Evolutionary conservation across 2,797 vertebrate genomes (phyloP).

Genomic region (Bradypodion pumilum): DNA sequence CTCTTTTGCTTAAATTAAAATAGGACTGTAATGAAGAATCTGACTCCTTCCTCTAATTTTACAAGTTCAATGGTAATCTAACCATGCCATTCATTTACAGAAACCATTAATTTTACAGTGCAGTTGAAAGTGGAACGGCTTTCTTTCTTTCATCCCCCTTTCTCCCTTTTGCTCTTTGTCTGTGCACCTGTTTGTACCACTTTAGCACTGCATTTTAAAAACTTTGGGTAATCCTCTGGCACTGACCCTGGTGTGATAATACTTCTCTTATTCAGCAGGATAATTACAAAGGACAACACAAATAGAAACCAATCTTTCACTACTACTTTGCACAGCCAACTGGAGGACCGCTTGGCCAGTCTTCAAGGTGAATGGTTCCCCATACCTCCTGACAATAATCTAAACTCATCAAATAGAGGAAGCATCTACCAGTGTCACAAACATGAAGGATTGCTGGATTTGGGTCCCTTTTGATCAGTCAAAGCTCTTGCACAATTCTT

Average conservation of each 20-base stretch:
- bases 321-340: conserved; percentile 71
- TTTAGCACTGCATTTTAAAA: conserved; percentile 94
- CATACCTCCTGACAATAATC: conserved; percentile 69
- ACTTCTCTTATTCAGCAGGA: conserved; percentile 89
- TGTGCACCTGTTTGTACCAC: conserved; percentile 97
- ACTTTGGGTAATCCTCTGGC: conserved; percentile 95
- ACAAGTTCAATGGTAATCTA: conserved; percentile 82
- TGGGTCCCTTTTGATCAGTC: conserved; percentile 28
- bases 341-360: conserved; percentile 72
- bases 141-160: conserved; percentile 82
- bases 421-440: conserved; percentile 35
- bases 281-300: conserved; percentile 90
- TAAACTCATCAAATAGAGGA: conserved; percentile 59
- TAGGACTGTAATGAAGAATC: conserved; percentile 78
- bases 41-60: conserved; percentile 82
- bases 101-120: conserved; percentile 82
- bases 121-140: conserved; percentile 81
- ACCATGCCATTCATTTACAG: conserved; percentile 79
- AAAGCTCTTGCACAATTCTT: conserved; percentile 30
- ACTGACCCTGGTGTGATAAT: conserved; percentile 93
- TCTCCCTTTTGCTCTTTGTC: conserved; percentile 85
- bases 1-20: conserved; percentile 74
- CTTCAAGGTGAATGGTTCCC: conserved; percentile 73
- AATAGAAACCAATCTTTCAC: conserved; percentile 77
- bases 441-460: conserved; percentile 44